Percentiles rank a stretch among this genome's conserved stretches.
These are phyloP conservation scores for Crocallis elinguaria DNA, from an alignment of 2,888 invertebrate genomes.

Conservation along the genomic window DNA sequence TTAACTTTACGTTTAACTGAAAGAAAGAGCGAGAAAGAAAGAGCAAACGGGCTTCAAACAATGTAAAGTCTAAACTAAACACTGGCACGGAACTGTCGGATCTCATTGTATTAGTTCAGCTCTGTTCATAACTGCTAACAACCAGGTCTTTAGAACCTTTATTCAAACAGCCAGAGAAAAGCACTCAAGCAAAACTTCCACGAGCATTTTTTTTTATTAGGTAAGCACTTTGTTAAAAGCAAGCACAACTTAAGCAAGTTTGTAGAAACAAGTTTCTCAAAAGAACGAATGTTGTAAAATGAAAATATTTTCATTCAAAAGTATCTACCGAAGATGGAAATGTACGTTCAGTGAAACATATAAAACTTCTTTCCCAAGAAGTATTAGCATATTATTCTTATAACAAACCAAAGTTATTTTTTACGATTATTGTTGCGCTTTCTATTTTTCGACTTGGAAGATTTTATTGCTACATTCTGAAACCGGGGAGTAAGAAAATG, in stretches of 20 bases:
- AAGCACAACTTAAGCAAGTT: constrained; percentile 4
- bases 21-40: not conserved
- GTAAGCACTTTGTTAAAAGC: not conserved
- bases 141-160: not conserved
- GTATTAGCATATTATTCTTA: constrained; percentile 47
- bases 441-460: constrained; percentile 25
- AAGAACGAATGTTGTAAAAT: constrained; percentile 34
- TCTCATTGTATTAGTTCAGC: constrained; percentile 14
- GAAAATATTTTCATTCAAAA: constrained; percentile 30
- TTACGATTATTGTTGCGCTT: constrained; percentile 42
- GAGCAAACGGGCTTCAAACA: no score
- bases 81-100: constrained; percentile 13
- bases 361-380: constrained; percentile 39
- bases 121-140: not conserved
- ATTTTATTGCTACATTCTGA: constrained; percentile 20
- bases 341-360: constrained; percentile 32
- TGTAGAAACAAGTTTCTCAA: constrained; percentile 11
- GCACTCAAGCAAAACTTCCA: not conserved
- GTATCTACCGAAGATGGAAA: constrained; percentile 27
- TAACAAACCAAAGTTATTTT: constrained; percentile 49
- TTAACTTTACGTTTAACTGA: constrained; percentile 7
- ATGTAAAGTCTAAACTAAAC: constrained; percentile 11
- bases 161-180: not conserved
- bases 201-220: constrained; percentile 8
- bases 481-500: constrained; percentile 6